phyloP scores from a whole-genome alignment of 1,140 invertebrate genomes.

The Asbolus verrucosus region DNA sequence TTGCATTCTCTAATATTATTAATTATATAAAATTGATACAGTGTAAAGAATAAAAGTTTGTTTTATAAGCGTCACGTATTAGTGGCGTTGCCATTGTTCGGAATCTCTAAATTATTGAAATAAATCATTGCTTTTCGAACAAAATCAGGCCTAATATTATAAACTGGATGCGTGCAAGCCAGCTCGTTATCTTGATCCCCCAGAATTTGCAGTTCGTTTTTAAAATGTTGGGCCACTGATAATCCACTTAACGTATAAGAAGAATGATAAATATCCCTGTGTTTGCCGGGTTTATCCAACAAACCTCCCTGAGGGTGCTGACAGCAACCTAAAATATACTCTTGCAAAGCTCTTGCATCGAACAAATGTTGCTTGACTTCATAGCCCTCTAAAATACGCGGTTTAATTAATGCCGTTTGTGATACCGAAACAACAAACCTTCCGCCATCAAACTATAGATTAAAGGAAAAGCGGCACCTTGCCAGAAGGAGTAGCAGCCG shows the following conservation, averaged over 20 bases:
- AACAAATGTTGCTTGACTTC: conserved; percentile 76
- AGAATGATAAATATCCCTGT: conserved; percentile 94
- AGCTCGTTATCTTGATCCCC: conserved; percentile 74
- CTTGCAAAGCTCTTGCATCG: conserved; percentile 88
- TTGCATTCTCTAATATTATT: too few relatives aligned
- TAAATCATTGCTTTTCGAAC: conserved; percentile 67
- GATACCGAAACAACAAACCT: too few relatives aligned
- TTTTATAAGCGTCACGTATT: conserved; percentile 21
- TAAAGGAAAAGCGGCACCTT: conserved; percentile 89
- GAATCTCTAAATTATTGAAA: conserved; percentile 61
- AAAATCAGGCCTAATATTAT: conserved; percentile 73
- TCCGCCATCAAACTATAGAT: conserved; percentile 56
- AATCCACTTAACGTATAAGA: conserved; percentile 97
- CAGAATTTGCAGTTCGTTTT: conserved; percentile 68
- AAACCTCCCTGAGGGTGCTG: conserved; percentile 92
- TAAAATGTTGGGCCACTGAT: conserved; percentile 90
- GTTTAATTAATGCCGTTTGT: too few relatives aligned
- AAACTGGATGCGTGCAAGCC: conserved; percentile 74
- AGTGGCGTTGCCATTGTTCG: conserved; percentile 18
- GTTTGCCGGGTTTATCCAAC: conserved; percentile 94
- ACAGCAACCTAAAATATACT: conserved; percentile 95
- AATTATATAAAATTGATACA: conserved; percentile 1
- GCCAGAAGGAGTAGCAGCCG: conserved; percentile 99
- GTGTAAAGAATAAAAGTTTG: not conserved
- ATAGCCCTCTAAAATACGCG: conserved; percentile 45